phyloP scores from a whole-genome alignment of 2,113 vertebrate species.

The Alosa alosa region DNA sequence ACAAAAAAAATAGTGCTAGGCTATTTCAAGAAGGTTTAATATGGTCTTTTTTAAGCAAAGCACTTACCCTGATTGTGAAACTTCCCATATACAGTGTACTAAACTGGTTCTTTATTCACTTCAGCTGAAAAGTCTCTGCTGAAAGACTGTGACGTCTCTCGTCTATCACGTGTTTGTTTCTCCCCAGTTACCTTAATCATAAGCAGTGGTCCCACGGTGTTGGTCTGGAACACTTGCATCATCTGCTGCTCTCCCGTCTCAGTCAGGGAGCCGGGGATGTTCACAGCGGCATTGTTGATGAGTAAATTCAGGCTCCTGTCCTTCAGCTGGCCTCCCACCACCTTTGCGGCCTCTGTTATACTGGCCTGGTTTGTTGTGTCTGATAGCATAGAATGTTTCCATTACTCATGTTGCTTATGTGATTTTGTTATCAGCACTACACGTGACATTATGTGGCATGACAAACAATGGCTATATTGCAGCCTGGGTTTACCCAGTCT shows the following conservation, averaged over 20 bases:
- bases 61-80: no score
- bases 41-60: no score
- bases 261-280: conserved; percentile 3
- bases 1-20: no score
- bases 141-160: neutral
- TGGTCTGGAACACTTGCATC: conserved; percentile 46
- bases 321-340: conserved; percentile 38
- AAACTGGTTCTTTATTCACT: neutral
- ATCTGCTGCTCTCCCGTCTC: conserved; percentile 38
- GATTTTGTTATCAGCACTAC: neutral
- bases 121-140: neutral
- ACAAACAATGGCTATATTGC: neutral
- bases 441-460: neutral
- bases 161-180: no score
- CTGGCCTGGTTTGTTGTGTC: conserved; percentile 33
- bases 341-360: conserved; percentile 28
- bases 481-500: neutral
- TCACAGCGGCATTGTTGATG: conserved; percentile 55
- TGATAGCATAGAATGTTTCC: neutral
- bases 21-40: no score
- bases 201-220: conserved; percentile 55
- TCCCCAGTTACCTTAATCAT: conserved; percentile 47
- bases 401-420: neutral
- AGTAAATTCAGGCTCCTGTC: conserved; percentile 50
- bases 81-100: neutral